Conservation (phyloP, 2,888 invertebrate genomes). For the Brenthis daphne region DNA sequence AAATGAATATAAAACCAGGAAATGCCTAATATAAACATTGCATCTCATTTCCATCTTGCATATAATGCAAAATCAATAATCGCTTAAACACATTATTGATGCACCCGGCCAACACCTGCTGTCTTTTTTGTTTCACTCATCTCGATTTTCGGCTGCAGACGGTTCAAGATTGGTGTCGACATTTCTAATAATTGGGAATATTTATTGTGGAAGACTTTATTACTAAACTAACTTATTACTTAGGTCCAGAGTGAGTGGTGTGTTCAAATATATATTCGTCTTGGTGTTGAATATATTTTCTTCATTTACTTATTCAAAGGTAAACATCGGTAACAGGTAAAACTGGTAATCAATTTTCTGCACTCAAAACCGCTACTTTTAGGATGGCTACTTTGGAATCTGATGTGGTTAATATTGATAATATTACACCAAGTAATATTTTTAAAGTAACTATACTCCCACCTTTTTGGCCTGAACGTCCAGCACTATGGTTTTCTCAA, state of each 20-base stretch:
- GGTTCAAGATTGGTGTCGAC: no score
- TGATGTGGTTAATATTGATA: background rate
- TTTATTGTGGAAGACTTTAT: no score
- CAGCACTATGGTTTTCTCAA: slow-evolving; percentile 14
- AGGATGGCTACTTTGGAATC: slow-evolving; percentile 12
- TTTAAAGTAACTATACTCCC: slow-evolving; percentile 14
- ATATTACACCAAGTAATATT: slow-evolving; percentile 1
- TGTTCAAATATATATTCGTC: no score
- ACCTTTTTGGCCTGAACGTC: slow-evolving; percentile 11
- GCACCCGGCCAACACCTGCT: background rate
- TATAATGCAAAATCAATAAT: slow-evolving; percentile 6
- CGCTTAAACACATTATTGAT: background rate
- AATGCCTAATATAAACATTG: background rate
- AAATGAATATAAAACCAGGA: no score
- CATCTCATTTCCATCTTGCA: background rate
- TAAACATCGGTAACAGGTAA: no score
- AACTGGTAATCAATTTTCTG: no score
- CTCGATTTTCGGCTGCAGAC: background rate
- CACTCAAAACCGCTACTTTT: no score
- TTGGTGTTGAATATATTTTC: no score
- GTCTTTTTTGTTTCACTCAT: background rate
- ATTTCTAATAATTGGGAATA: no score
- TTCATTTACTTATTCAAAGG: no score
- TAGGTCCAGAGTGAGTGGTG: no score
- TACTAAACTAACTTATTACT: no score